A percentile compares a stretch with the other conserved stretches of the same genome.
These are phyloP conservation scores for Tetrao urogallus DNA, from an alignment of 2,113 vertebrate genomes.

Conservation along the genomic window DNA sequence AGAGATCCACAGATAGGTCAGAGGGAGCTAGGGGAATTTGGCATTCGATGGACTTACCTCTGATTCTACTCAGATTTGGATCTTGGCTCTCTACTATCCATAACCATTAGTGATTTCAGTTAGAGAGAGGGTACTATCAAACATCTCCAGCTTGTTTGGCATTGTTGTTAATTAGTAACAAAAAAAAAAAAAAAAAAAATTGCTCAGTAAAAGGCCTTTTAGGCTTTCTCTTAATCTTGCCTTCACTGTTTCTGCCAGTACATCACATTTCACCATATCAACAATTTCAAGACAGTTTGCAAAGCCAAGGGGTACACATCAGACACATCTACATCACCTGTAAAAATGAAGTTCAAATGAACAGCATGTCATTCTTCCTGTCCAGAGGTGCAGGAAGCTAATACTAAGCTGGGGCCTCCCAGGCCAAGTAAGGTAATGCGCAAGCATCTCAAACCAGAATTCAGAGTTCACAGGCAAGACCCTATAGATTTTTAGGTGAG, in stretches of 20 bases:
- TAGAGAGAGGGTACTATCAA: not conserved
- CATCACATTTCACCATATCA: not conserved
- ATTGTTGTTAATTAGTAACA: conserved; percentile 33
- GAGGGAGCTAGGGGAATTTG: not conserved
- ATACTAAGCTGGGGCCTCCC: not conserved
- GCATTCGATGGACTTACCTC: not conserved
- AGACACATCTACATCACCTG: not conserved
- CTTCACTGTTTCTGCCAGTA: not conserved
- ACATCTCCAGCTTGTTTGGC: not conserved
- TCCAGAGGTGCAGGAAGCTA: not conserved
- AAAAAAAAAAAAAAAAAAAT: not conserved
- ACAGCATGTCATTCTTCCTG: not conserved
- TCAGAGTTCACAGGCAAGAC: not conserved
- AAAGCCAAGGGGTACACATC: not conserved
- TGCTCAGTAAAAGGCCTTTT: not conserved
- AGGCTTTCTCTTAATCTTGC: conserved; percentile 11
- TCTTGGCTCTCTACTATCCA: not conserved
- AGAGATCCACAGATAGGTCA: not conserved
- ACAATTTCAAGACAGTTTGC: not conserved
- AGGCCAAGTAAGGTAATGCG: not conserved
- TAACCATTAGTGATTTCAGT: not conserved
- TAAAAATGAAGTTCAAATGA: not conserved
- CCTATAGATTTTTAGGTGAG: not conserved
- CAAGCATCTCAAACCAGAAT: not conserved
- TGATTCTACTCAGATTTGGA: too few species aligned